Conservation (phyloP, 2,797 vertebrate species). For the Ambastaia sidthimunki region DNA sequence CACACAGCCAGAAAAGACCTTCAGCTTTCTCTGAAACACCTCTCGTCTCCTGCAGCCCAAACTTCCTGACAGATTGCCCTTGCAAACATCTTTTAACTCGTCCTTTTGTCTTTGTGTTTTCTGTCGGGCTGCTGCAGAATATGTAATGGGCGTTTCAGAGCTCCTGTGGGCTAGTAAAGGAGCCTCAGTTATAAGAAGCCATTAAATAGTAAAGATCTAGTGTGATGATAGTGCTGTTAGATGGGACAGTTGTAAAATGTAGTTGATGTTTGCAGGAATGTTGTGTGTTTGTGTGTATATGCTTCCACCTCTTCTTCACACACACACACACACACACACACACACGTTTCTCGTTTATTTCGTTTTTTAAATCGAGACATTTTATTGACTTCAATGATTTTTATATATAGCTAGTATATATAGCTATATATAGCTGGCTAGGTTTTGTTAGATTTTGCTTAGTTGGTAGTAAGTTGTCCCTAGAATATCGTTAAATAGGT, state of each 20-base stretch:
- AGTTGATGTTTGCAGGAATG: conserved; percentile 36
- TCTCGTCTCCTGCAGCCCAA: conserved; percentile 20
- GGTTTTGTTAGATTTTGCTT: too few species aligned
- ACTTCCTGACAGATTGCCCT: conserved; percentile 39
- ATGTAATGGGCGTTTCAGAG: conserved; percentile 17
- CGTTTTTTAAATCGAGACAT: too few species aligned
- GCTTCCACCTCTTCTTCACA: too few species aligned
- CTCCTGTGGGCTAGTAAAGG: conserved; percentile 27
- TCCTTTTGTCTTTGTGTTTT: conserved; percentile 3
- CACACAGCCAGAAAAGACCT: conserved; percentile 42
- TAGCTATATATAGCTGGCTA: too few species aligned
- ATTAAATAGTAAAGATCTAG: conserved; percentile 38
- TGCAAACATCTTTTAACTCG: conserved; percentile 29
- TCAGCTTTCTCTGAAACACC: conserved; percentile 46
- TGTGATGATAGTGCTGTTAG: conserved; percentile 6
- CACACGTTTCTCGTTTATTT: too few species aligned
- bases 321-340: too few species aligned
- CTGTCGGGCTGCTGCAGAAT: conserved; percentile 4
- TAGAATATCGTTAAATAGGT: too few species aligned
- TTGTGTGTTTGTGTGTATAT: conserved; percentile 16
- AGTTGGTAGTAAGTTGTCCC: too few species aligned
- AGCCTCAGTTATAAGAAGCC: conserved; percentile 9
- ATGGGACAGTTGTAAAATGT: conserved; percentile 15
- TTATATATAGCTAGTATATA: too few species aligned
- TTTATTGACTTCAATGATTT: too few species aligned